Evolutionary conservation across 2,113 vertebrate species (phyloP).

Genomic region (Tympanuchus pallidicinctus): DNA sequence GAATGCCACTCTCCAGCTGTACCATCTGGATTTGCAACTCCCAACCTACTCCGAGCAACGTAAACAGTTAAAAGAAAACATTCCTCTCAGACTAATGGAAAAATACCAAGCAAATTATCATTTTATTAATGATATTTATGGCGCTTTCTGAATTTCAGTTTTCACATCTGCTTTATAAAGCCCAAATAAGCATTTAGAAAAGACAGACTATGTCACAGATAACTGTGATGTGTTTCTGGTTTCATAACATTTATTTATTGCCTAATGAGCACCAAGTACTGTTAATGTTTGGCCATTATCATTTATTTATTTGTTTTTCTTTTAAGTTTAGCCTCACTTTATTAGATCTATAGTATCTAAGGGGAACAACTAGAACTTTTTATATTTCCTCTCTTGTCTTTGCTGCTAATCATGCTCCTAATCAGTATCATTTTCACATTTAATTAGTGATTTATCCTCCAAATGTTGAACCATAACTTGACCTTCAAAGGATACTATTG

Average conservation of each 20-base stretch:
- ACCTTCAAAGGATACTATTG: background rate
- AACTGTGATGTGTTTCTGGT: background rate
- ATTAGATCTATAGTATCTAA: background rate
- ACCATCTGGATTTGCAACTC: background rate
- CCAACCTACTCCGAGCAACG: background rate
- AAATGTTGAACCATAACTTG: background rate
- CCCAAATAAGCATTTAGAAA: background rate
- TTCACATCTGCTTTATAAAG: background rate
- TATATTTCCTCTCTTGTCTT: background rate
- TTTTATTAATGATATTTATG: background rate
- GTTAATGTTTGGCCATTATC: background rate
- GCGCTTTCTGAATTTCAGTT: background rate
- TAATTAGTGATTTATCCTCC: constrained; percentile 13
- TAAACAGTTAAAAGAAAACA: background rate
- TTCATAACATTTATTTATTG: constrained; percentile 13
- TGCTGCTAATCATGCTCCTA: background rate
- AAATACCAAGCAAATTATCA: background rate
- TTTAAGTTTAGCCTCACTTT: constrained; percentile 18
- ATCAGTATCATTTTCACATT: background rate
- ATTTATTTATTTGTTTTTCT: constrained; percentile 3
- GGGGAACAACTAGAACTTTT: constrained; percentile 23
- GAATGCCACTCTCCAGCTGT: background rate
- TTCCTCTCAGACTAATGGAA: background rate
- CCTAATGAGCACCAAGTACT: background rate
- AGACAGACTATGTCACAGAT: background rate